Base-by-base conservation (phyloP, 2,888 invertebrate genomes). In the Orthonevra nobilis region DNA sequence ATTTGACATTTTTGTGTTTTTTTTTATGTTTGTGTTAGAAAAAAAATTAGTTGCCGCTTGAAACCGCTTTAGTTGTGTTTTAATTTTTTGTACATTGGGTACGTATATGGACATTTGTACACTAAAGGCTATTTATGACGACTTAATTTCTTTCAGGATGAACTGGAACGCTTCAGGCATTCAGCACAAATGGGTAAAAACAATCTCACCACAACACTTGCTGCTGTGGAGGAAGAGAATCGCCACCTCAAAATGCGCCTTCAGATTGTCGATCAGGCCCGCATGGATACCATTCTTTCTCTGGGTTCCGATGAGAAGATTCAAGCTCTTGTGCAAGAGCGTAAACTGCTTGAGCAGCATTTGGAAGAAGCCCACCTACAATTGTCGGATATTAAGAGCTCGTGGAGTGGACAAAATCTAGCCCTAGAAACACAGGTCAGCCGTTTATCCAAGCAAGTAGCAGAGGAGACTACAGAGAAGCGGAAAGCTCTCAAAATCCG, bases 361-460 rank as follows among this genome's bases (percentile, higher is more conserved):
- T 88, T 97, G 68, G 94, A 95, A 83, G 97, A 97, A 85, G 93
- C 96, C 0, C 94, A 96, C 86, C 91, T 96, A 85, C 96, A 97
- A 87, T 89, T 97, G 26, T 94, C 95, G 0, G 96, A 97, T 84
- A 95, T 97, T 82, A 97, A 97, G 87, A 95, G 95, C 0, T 95
- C 95, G 0, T 97, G 97, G 97, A 96, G 96, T 84, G 94, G 95
- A 9, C 96, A 96, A 87, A 97, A 97, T 83, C 92, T 95, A 10
- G 93, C 94, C 0, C 89, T 97, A 34, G 97, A 97, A 87, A 95
- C 95, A n/a, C 97, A 97, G 92, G 94, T 95, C 79, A 94, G 94
- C 83, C 92, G 96, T 74, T 89, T 96, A 72, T 95, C 95, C 83
- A 91, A 95, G 69, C 96, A 95, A 87, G 95, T 94, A 26, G 96